A percentile compares a stretch with the other conserved stretches of the same genome.
phyloP scores from a whole-genome alignment of 64 coral and sea anemone species.

The Anthopleura sola region DNA sequence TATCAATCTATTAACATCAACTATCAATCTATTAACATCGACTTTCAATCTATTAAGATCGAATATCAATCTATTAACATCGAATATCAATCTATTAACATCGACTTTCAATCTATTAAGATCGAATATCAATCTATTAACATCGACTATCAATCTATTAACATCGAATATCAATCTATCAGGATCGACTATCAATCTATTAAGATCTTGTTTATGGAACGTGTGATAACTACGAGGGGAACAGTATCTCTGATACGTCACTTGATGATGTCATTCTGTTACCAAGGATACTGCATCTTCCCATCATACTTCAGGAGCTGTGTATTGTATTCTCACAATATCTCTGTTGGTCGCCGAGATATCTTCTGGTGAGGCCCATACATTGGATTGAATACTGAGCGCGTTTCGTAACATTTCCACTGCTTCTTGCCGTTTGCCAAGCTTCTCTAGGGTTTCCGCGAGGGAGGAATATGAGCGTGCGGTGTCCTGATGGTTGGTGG shows the following conservation, averaged over 20 bases:
- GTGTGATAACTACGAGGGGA: not conserved
- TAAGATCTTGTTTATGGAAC: not conserved
- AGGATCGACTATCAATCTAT: not conserved
- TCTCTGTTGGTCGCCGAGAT: slow-evolving; percentile 19
- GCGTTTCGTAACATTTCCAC: slow-evolving; percentile 14
- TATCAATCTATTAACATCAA: too few relatives aligned
- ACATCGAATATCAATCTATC: too few relatives aligned
- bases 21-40: too few relatives aligned
- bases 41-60: too few relatives aligned
- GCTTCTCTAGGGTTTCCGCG: slow-evolving; percentile 32
- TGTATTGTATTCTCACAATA: not conserved
- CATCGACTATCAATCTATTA: too few relatives aligned
- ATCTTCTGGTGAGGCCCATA: slow-evolving; percentile 36
- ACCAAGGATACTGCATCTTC: not conserved
- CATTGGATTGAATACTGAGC: not conserved
- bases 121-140: too few relatives aligned
- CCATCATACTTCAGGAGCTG: not conserved
- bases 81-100: too few relatives aligned
- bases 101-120: too few relatives aligned
- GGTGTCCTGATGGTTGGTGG: slow-evolving; percentile 63
- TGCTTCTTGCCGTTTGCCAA: slow-evolving; percentile 34
- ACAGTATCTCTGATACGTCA: not conserved
- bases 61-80: too few relatives aligned
- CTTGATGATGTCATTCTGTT: not conserved
- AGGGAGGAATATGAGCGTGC: slow-evolving; percentile 60